A percentile compares a stretch with the other conserved stretches of the same genome.
phyloP scores from a whole-genome alignment of 2,888 invertebrate species.

The Mythimna loreyi region DNA sequence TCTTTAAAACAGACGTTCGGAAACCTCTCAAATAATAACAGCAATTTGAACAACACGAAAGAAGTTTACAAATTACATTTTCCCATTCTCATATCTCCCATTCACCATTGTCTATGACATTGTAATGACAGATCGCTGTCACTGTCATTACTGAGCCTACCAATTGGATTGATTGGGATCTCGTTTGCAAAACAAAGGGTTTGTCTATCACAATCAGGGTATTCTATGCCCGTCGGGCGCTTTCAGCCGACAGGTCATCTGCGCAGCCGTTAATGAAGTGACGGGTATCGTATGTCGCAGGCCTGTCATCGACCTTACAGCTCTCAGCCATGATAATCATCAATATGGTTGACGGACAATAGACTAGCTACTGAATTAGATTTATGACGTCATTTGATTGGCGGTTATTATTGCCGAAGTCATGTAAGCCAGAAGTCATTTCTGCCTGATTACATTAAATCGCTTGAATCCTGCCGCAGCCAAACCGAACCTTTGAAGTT shows the following conservation, averaged over 20 bases:
- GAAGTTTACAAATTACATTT: constrained; percentile 26
- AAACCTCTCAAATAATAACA: not conserved
- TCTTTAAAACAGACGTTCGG: not conserved
- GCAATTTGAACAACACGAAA: constrained; percentile 6
- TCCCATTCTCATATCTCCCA: constrained; percentile 24
- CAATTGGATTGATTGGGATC: constrained; percentile 67
- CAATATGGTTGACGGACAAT: constrained; percentile 28
- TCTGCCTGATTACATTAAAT: too few species aligned
- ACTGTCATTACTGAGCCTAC: constrained; percentile 39
- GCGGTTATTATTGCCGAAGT: not conserved
- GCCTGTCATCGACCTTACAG: constrained; percentile 37
- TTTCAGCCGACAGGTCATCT: constrained; percentile 63
- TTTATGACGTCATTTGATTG: not conserved
- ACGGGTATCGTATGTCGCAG: constrained; percentile 55
- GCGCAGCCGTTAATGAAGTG: constrained; percentile 66
- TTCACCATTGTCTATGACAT: constrained; percentile 46
- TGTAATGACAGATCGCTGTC: constrained; percentile 42
- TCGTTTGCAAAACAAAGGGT: constrained; percentile 66
- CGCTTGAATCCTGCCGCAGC: too few species aligned
- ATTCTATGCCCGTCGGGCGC: constrained; percentile 21
- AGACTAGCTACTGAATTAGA: not conserved
- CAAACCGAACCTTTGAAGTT: too few species aligned
- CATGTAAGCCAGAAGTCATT: too few species aligned
- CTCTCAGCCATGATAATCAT: constrained; percentile 8
- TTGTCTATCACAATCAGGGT: constrained; percentile 38